Percentiles rank a stretch among this genome's conserved stretches.
phyloP scores from a whole-genome alignment of 2,113 vertebrate genomes.

The Lepidothrix coronata region DNA sequence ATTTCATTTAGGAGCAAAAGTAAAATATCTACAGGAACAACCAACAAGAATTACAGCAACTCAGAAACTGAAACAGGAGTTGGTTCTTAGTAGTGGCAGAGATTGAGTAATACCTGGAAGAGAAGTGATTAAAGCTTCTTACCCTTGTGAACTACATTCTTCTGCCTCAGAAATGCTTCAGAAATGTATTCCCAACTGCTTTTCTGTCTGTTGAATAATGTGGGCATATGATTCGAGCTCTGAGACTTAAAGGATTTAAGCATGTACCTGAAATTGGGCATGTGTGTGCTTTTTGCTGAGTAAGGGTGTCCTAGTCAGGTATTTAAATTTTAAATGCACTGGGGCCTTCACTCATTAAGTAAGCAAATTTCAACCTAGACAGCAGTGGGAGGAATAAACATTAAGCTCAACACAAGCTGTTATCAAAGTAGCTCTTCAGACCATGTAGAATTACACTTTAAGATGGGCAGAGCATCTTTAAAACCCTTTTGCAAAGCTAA shows the following conservation, averaged over 20 bases:
- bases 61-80: neutral
- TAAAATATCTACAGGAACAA: neutral
- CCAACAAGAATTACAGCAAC: neutral
- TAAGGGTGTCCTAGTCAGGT: conserved; percentile 32
- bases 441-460: conserved; percentile 33
- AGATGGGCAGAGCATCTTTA: conserved; percentile 48
- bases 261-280: conserved; percentile 30
- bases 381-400: conserved; percentile 43
- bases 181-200: neutral
- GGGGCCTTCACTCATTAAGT: conserved; percentile 7
- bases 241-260: neutral
- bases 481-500: conserved; percentile 56
- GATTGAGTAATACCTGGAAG: neutral
- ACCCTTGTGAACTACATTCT: neutral
- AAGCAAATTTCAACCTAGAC: conserved; percentile 39
- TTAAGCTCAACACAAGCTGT: conserved; percentile 47
- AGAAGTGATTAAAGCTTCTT: neutral
- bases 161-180: neutral
- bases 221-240: neutral
- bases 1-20: neutral
- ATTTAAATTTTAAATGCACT: conserved; percentile 57
- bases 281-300: conserved; percentile 43
- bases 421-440: conserved; percentile 48
- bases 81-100: neutral
- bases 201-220: conserved; percentile 2